A percentile compares a stretch with the other conserved stretches of the same genome.
phyloP scores from a whole-genome alignment of 2,113 vertebrate genomes.

The Cacatua alba region DNA sequence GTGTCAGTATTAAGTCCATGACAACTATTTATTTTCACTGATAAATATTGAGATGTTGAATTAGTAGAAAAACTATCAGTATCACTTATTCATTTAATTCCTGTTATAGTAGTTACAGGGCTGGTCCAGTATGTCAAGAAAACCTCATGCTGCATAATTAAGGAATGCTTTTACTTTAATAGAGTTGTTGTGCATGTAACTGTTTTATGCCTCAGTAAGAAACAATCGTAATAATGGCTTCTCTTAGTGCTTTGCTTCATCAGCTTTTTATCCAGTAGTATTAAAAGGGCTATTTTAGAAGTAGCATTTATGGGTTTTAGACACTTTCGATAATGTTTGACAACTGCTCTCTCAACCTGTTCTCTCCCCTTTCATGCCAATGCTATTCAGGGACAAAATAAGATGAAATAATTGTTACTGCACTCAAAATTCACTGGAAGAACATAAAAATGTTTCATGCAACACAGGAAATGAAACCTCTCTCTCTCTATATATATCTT shows the following conservation, averaged over 20 bases:
- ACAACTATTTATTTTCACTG: neutral
- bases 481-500: neutral
- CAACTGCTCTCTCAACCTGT: neutral
- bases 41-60: neutral
- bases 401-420: neutral
- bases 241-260: neutral
- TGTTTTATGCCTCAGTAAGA: constrained; percentile 52
- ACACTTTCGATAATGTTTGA: neutral
- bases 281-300: constrained; percentile 11
- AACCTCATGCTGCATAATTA: neutral
- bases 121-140: neutral
- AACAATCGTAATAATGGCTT: constrained; percentile 20
- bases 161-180: neutral
- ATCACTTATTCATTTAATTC: neutral
- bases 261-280: neutral
- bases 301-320: constrained; percentile 32
- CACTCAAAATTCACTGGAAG: neutral
- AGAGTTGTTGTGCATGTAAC: constrained; percentile 37
- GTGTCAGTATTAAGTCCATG: neutral
- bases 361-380: neutral
- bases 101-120: neutral
- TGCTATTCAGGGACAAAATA: neutral
- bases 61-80: neutral
- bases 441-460: neutral
- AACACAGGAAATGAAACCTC: neutral